Percentiles rank a stretch among this genome's conserved stretches.
Evolutionary conservation across 2,113 vertebrate species (phyloP).

Genomic region (Camarhynchus parvulus): DNA sequence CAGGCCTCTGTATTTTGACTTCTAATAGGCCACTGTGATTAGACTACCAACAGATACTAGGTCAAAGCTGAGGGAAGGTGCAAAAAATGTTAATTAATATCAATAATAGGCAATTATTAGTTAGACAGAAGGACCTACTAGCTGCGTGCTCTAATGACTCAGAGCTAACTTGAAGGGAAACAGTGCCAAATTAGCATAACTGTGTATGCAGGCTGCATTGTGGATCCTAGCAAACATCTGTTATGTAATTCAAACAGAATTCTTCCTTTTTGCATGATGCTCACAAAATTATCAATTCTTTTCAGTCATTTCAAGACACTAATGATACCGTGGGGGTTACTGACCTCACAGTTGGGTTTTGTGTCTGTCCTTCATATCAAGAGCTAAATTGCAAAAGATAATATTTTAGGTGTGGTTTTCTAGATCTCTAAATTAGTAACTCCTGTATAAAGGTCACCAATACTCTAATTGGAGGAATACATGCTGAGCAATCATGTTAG

Average conservation of each 20-base stretch:
- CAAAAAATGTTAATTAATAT: slow-evolving; percentile 99
- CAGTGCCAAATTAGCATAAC: slow-evolving; percentile 97
- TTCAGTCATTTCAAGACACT: slow-evolving; percentile 87
- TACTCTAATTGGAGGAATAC: background rate
- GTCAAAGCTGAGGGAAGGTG: slow-evolving; percentile 94
- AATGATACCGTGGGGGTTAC: slow-evolving; percentile 87
- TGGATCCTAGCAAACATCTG: slow-evolving; percentile 98
- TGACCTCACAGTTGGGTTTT: slow-evolving; percentile 83
- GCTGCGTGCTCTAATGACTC: slow-evolving; percentile 96
- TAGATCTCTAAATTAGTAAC: slow-evolving; percentile 31
- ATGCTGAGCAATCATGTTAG: background rate
- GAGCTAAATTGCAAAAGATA: slow-evolving; percentile 62
- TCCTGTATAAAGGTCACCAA: background rate
- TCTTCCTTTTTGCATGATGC: slow-evolving; percentile 90
- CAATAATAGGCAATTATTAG: slow-evolving; percentile 99
- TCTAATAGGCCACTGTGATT: slow-evolving; percentile 97
- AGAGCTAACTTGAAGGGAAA: slow-evolving; percentile 94
- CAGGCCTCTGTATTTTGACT: slow-evolving; percentile 86
- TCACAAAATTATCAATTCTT: slow-evolving; percentile 96
- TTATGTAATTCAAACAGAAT: slow-evolving; percentile 98
- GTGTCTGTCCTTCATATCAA: slow-evolving; percentile 63
- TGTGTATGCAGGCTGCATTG: slow-evolving; percentile 89
- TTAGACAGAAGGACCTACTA: slow-evolving; percentile 99
- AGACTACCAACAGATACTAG: slow-evolving; percentile 97
- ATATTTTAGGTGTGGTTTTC: slow-evolving; percentile 38